phyloP scores from a whole-genome alignment of 1,140 invertebrate genomes.

The Pseudobourletiella spinata region DNA sequence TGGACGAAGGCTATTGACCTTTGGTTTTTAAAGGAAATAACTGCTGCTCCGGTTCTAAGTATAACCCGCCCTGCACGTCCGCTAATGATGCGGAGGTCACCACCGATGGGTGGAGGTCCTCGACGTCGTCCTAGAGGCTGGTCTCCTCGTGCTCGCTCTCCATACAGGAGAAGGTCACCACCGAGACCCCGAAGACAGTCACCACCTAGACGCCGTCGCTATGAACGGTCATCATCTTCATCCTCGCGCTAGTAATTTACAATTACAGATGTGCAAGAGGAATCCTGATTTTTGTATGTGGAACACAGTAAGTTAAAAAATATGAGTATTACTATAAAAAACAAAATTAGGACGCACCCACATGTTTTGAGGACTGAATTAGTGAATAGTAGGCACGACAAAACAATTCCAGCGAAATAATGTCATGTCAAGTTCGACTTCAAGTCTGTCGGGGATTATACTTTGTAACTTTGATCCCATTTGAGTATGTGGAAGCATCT shows the following conservation, averaged over 20 bases:
- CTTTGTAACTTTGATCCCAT: too few relatives aligned
- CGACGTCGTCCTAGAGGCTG: constrained; percentile 36
- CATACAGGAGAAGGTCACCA: constrained; percentile 43
- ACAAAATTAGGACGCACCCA: too few relatives aligned
- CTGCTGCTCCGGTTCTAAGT: constrained; percentile 77
- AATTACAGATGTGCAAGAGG: too few relatives aligned
- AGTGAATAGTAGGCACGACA: too few relatives aligned
- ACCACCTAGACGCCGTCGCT: constrained; percentile 56
- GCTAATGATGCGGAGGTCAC: constrained; percentile 51
- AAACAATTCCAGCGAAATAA: too few relatives aligned
- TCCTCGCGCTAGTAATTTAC: constrained; percentile 70
- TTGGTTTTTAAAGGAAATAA: constrained; percentile 56
- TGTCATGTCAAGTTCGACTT: too few relatives aligned
- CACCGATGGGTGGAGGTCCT: constrained; percentile 46
- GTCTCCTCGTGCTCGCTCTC: constrained; percentile 51
- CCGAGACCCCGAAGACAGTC: constrained; percentile 31
- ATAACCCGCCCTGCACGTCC: constrained; percentile 58
- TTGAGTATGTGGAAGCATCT: too few relatives aligned
- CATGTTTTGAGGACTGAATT: too few relatives aligned
- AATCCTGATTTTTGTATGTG: too few relatives aligned
- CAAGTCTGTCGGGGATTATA: too few relatives aligned
- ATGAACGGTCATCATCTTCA: constrained; percentile 68
- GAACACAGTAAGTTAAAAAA: too few relatives aligned
- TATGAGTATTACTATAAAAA: too few relatives aligned
- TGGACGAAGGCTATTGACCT: neutral